A percentile compares a stretch with the other conserved stretches of the same genome.
Conservation (phyloP, 2,797 vertebrate genomes). For the Enteromius thamalakanensis region DNA sequence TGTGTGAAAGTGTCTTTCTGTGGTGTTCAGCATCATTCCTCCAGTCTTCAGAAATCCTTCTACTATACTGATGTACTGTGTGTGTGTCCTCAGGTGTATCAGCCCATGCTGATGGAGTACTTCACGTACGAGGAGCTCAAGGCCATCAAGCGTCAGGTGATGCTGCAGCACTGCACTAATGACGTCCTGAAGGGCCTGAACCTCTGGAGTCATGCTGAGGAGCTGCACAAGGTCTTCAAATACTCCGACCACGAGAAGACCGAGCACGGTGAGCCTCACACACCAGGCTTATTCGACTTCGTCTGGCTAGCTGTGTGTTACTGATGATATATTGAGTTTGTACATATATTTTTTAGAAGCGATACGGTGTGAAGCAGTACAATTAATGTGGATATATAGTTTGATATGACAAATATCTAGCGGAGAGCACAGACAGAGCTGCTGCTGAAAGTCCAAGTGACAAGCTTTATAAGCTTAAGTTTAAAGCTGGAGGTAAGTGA, state of each 20-base stretch:
- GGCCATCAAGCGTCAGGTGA: conserved; percentile 98
- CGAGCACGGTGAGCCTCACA: conserved; percentile 81
- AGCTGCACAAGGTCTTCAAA: conserved; percentile 92
- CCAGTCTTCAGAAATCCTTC: background rate
- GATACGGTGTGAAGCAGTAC: no score
- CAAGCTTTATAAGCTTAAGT: no score
- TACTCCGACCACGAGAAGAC: conserved; percentile 94
- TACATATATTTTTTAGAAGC: no score
- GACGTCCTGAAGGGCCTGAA: conserved; percentile 88
- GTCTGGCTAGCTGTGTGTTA: no score
- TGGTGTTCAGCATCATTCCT: background rate
- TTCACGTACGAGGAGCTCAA: conserved; percentile 98
- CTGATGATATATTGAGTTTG: no score
- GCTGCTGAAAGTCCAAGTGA: no score
- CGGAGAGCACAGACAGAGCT: no score
- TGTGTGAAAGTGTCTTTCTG: background rate
- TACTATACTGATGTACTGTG: background rate
- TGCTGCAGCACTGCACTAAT: conserved; percentile 91
- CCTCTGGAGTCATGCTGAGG: conserved; percentile 92
- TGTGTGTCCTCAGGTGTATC: conserved; percentile 85
- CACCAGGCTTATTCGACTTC: no score
- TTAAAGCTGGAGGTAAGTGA: no score
- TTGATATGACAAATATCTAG: no score
- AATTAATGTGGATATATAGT: no score
- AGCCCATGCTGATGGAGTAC: conserved; percentile 99